Conservation (phyloP, 1,140 invertebrate species). For the Trachymyrmex cornetzi region DNA sequence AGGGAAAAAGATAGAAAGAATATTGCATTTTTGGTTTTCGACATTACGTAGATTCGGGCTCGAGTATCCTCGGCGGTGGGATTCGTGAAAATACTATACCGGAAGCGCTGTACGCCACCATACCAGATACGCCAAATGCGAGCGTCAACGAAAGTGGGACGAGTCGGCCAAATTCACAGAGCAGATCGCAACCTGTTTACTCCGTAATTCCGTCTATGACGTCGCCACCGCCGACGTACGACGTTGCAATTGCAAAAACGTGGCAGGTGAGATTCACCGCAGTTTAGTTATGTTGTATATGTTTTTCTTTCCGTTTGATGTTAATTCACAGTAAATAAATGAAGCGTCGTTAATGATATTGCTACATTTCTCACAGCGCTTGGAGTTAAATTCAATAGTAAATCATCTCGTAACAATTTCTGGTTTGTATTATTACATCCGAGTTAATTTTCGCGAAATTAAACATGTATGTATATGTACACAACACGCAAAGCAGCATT, state of each 20-base stretch:
- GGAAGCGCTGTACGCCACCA: conserved; percentile 82
- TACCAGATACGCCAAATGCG: conserved; percentile 75
- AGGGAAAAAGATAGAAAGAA: not conserved
- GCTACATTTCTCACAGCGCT: not conserved
- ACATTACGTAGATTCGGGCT: conserved; percentile 79
- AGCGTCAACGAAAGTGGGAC: conserved; percentile 68
- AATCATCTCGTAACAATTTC: conserved; percentile 11
- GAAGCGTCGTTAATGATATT: not conserved
- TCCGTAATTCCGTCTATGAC: conserved; percentile 83
- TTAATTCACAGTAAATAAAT: not conserved
- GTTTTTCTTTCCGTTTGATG: not conserved
- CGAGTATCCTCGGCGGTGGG: conserved; percentile 78
- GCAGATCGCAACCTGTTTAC: conserved; percentile 80
- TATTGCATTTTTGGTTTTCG: not conserved
- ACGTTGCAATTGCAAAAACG: conserved; percentile 84
- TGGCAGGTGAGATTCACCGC: conserved; percentile 80
- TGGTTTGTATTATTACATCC: not conserved
- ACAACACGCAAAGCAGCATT: not conserved
- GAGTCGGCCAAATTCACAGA: conserved; percentile 76
- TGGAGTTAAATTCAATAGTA: not conserved
- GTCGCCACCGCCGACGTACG: conserved; percentile 85
- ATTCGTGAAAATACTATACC: conserved; percentile 80
- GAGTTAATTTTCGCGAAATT: conserved; percentile 20
- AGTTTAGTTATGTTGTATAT: not conserved
- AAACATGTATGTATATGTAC: conserved; percentile 16